Evolutionary conservation across 2,113 vertebrate genomes (phyloP), one percentile per base, ranked within the genome.

Genomic region (Oxyruncus cristatus): DNA sequence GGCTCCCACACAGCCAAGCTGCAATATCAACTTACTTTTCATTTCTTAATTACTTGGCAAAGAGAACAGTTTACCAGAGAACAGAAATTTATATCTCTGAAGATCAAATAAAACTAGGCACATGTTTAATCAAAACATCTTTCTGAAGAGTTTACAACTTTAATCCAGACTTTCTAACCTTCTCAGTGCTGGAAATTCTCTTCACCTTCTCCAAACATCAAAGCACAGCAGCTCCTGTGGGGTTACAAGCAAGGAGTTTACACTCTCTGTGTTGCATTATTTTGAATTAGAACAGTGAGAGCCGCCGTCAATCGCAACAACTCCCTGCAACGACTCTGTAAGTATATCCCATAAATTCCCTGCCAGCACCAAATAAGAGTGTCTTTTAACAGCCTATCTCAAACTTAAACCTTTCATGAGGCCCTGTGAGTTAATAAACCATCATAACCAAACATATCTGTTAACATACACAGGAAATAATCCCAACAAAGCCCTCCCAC

Each of bases 71-170:
- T 88, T 71, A 84, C 50, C 52, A 88, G n/a, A 35, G 52, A 85
- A 75, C 20, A 75, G 22, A 89, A 85, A 30, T 85, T 79, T 47
- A 8, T 63, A 63, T 92, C 78, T 96, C 65, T 83, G 89, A 96
- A 94, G 93, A 94, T 61, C 91, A 95, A 94, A 91, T 35, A 73
- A 76, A 92, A 93, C 72, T 37, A 89, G 71, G 49, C 52, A 61
- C 55, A 55, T 52, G 62, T 87, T 85, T 85, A 92, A 95, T 87
- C 81, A 78, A 52, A 85, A 81, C 61, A 76, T 91, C 71, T 79
- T 96, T 95, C 81, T 94, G 82, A 95, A 92, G 93, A 72, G 50
- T 93, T 92, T 89, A 89, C 84, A 89, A 65, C 89, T 97, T 82
- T 66, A 88, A 95, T 88, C 68, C 88, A 63, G 63, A 74, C 93